Percentiles rank a stretch among this genome's conserved stretches.
Evolutionary conservation across 1,140 invertebrate species (phyloP).

Genomic region (Diplogasteroides magnus): DNA sequence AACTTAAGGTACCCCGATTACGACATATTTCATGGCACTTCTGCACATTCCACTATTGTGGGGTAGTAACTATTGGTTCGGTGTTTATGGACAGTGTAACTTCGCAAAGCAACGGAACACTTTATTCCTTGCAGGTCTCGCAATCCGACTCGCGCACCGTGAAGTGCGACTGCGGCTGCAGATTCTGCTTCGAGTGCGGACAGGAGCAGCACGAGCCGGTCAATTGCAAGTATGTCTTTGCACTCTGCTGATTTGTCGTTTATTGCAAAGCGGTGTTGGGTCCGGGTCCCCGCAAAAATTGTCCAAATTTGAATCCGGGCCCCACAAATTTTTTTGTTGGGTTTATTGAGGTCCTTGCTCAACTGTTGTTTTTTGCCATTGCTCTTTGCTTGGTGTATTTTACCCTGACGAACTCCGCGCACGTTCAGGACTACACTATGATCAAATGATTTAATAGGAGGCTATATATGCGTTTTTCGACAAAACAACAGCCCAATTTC

Average conservation of each 20-base stretch:
- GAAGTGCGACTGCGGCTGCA: constrained; percentile 75
- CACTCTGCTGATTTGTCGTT: background rate
- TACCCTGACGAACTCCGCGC: background rate
- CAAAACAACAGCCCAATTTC: too few relatives aligned
- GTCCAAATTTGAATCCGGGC: too few relatives aligned
- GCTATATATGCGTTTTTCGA: too few relatives aligned
- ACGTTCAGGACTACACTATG: background rate
- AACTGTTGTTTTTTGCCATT: background rate
- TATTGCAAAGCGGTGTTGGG: background rate
- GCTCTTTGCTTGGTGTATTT: background rate
- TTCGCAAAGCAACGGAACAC: background rate
- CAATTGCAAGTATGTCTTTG: constrained; percentile 64
- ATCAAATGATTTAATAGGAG: background rate
- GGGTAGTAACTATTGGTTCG: background rate
- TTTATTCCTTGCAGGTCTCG: constrained; percentile 49
- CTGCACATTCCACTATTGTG: background rate
- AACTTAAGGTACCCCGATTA: too few relatives aligned
- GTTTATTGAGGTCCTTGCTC: too few relatives aligned
- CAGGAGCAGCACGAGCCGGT: constrained; percentile 99
- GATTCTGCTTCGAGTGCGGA: constrained; percentile 75
- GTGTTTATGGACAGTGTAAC: background rate
- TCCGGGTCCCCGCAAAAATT: too few relatives aligned
- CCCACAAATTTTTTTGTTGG: too few relatives aligned
- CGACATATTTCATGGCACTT: constrained; percentile 3
- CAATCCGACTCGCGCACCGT: constrained; percentile 86